A percentile compares a stretch with the other conserved stretches of the same genome.
Conservation (phyloP, 2,113 vertebrate genomes). For the Poecilia latipinna region DNA sequence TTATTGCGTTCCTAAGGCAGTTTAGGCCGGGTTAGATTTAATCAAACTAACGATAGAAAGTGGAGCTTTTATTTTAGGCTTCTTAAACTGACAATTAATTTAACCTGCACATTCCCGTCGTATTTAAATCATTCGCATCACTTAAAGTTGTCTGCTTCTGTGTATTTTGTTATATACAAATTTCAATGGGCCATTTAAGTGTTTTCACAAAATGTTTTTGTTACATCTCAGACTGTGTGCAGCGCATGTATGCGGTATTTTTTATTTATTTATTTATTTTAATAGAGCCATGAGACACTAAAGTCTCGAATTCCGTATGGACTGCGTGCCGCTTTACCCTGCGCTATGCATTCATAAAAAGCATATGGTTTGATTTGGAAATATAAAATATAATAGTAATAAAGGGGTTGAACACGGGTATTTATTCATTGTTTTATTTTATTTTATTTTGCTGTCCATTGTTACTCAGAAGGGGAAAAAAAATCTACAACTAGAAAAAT, state of each 20-base stretch:
- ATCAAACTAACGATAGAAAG: no score
- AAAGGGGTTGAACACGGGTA: not conserved
- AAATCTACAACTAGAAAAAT: not conserved
- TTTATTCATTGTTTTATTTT: not conserved
- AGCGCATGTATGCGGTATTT: not conserved
- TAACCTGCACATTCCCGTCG: not conserved
- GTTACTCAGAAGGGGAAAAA: not conserved
- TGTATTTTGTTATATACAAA: no score
- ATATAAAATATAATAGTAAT: not conserved
- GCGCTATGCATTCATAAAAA: no score
- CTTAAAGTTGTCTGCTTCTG: no score
- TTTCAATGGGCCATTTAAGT: not conserved
- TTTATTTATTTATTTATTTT: not conserved
- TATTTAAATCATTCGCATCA: no score
- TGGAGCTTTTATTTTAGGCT: not conserved
- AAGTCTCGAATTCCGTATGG: no score
- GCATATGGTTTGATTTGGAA: not conserved
- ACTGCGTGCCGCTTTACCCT: no score
- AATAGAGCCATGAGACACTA: not conserved
- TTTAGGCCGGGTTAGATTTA: no score
- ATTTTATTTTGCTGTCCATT: not conserved
- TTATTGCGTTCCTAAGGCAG: no score
- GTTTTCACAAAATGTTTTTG: not conserved
- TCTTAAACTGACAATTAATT: not conserved
- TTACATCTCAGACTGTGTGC: not conserved